Evolutionary conservation across 2,888 invertebrate species (phyloP).

Genomic region (Odontocolon sp.): DNA sequence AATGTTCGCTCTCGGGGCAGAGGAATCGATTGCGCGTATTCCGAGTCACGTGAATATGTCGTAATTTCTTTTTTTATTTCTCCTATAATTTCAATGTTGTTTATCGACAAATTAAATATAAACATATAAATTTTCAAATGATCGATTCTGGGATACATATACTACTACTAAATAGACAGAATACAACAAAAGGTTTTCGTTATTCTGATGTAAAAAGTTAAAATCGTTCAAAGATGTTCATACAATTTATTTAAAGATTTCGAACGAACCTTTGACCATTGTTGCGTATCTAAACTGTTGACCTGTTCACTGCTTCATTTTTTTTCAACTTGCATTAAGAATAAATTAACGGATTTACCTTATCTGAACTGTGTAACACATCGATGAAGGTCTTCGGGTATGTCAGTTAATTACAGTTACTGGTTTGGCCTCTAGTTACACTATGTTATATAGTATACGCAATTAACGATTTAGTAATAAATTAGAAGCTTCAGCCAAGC

Average conservation of each 20-base stretch:
- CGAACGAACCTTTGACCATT: neutral
- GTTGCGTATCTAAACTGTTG: neutral
- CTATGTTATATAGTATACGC: slow-evolving; percentile 27
- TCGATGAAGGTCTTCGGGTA: slow-evolving; percentile 37
- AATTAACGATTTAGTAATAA: slow-evolving; percentile 72
- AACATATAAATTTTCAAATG: neutral
- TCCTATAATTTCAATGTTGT: neutral
- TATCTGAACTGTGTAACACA: slow-evolving; percentile 14
- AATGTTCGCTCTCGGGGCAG: slow-evolving; percentile 51
- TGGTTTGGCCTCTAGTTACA: slow-evolving; percentile 18
- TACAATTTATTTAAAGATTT: too few species aligned
- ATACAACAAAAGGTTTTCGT: too few species aligned
- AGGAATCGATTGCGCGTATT: slow-evolving; percentile 39
- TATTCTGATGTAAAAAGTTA: too few species aligned
- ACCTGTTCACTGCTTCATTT: neutral
- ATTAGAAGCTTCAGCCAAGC: slow-evolving; percentile 69
- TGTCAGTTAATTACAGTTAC: slow-evolving; percentile 50
- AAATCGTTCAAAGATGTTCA: too few species aligned
- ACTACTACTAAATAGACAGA: too few species aligned
- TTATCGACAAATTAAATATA: neutral
- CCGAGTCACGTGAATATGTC: slow-evolving; percentile 23
- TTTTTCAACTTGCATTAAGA: slow-evolving; percentile 6
- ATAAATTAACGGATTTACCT: slow-evolving; percentile 47
- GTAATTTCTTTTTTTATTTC: neutral
- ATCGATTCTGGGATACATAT: neutral